Evolutionary conservation across 2,113 vertebrate species (phyloP).

Genomic region (rat (Rattus norvegicus)): GRCr8 NC_086019.1:127062001-127062500

Average conservation of each 20-base stretch:
- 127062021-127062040: background rate
- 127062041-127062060: slow-evolving; percentile 17
- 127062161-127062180: background rate
- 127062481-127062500: background rate
- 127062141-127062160: background rate
- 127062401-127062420: background rate
- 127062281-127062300: background rate
- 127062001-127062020: background rate
- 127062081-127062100: background rate
- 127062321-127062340: background rate
- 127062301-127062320: slow-evolving; percentile 38
- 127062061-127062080: background rate
- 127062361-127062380: slow-evolving; percentile 37
- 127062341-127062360: slow-evolving; percentile 17
- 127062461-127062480: slow-evolving; percentile 3
- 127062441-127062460: background rate
- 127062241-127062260: background rate
- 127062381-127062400: slow-evolving; percentile 27
- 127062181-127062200: background rate
- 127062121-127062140: background rate
- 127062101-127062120: background rate
- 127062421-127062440: background rate
- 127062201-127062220: background rate
- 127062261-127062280: too few relatives aligned
- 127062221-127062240: background rate